Evolutionary conservation across 1,140 invertebrate species (phyloP).

Genomic region (Drosophila repleta): DNA sequence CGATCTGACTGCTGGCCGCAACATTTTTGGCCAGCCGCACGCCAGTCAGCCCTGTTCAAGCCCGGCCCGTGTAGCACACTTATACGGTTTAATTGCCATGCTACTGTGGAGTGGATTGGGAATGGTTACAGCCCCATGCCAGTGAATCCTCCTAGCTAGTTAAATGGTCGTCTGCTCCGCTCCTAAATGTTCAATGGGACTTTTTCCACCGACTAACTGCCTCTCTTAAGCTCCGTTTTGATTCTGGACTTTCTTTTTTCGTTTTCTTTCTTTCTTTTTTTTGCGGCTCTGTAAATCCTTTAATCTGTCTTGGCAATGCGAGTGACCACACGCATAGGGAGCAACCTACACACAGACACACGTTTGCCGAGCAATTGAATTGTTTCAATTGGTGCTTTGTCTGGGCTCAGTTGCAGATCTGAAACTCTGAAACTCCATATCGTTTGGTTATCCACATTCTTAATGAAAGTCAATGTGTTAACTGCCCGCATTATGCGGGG

Average conservation of each 20-base stretch:
- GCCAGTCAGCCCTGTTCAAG: conserved; percentile 7
- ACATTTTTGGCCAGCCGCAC: conserved; percentile 40
- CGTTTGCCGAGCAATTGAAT: conserved; percentile 68
- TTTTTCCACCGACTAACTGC: conserved; percentile 18
- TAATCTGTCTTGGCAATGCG: conserved; percentile 67
- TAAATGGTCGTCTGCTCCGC: conserved; percentile 53
- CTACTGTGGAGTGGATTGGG: conserved; percentile 10
- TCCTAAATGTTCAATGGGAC: conserved; percentile 45
- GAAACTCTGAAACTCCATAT: conserved; percentile 12
- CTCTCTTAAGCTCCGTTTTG: conserved; percentile 23
- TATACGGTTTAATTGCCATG: conserved; percentile 59
- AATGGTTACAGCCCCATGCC: conserved; percentile 9
- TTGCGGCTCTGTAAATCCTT: conserved; percentile 61
- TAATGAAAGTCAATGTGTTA: conserved; percentile 68
- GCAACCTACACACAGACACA: conserved; percentile 42
- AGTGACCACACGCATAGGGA: conserved; percentile 56
- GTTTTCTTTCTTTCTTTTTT: conserved; percentile 8
- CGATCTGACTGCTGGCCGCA: conserved; percentile 16
- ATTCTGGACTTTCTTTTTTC: background rate
- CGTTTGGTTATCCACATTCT: conserved; percentile 56
- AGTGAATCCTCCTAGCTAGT: conserved; percentile 39
- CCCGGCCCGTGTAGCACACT: conserved; percentile 35
- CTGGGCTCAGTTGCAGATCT: conserved; percentile 38
- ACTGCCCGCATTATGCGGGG: conserved; percentile 15
- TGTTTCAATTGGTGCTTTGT: conserved; percentile 75